These are phyloP conservation scores for Gallinago stenura DNA, from an alignment of 2,797 vertebrate genomes.

Conservation along the genomic window DNA sequence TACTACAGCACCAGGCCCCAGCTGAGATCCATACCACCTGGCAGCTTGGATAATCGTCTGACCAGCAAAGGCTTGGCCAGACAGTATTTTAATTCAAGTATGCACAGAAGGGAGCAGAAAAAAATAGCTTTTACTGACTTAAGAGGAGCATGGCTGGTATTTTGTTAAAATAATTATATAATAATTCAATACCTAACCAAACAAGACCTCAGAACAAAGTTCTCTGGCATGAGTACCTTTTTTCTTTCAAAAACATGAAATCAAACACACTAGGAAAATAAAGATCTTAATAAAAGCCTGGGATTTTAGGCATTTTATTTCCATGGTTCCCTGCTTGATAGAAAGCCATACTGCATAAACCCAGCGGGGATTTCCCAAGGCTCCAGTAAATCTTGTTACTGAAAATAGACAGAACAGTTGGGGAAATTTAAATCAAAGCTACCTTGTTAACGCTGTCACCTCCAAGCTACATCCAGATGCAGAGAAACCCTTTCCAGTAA, in stretches of 20 bases:
- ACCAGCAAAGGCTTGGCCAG: slow-evolving; percentile 24
- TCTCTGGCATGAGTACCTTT: not conserved
- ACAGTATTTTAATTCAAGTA: slow-evolving; percentile 25
- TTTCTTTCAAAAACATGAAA: slow-evolving; percentile 19
- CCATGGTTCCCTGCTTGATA: not conserved
- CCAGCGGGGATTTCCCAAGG: slow-evolving; percentile 25
- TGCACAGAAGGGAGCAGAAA: not conserved
- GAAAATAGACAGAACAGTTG: slow-evolving; percentile 5
- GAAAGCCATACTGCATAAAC: slow-evolving; percentile 13
- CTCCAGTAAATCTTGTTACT: slow-evolving; percentile 22
- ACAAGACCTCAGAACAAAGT: not conserved
- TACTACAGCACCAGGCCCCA: not conserved
- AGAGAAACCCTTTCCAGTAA: slow-evolving; percentile 63
- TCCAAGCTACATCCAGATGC: slow-evolving; percentile 62
- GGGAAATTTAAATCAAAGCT: slow-evolving; percentile 46
- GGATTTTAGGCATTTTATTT: slow-evolving; percentile 16
- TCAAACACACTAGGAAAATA: not conserved
- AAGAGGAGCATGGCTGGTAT: not conserved
- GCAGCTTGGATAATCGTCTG: not conserved
- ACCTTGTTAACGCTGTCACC: slow-evolving; percentile 67
- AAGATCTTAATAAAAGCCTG: not conserved
- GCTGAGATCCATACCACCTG: slow-evolving; percentile 2
- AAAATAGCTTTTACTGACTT: slow-evolving; percentile 28
- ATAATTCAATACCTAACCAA: not conserved
- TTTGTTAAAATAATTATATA: slow-evolving; percentile 21